Base-by-base conservation (phyloP, 1,140 invertebrate species). In the Tetragnatha versicolor region DNA sequence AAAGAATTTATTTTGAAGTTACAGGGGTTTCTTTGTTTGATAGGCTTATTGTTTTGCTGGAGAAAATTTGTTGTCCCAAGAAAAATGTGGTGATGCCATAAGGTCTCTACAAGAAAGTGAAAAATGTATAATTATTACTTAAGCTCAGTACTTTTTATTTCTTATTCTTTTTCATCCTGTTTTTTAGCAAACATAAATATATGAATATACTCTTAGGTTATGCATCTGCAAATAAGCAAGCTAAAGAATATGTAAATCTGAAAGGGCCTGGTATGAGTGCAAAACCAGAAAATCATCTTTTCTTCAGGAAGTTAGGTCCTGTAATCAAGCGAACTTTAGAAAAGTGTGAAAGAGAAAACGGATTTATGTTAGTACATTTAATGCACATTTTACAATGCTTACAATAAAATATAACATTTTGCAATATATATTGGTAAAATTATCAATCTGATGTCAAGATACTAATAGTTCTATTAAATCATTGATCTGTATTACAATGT, bases 321-420 rank as follows among this genome's bases (percentile, higher is more conserved):
- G 83, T 90, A 61, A 86, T 92, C 5, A 88, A 88, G 79, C 84
- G 90, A 53, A 91, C 89, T 10, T 84, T 92, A 55, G 90, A 92
- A 73, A 93, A 93, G 83, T 92, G 91, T 85, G 89, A 91, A 81
- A 84, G 91, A 80, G 92, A 92, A 85, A 92, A 92, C 87, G 89
- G 90, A 80, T 88, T 93, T 61, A 92, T 93, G 90, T 91, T 86
- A 86, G 87, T 85, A n/a, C n/a, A n/a, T n/a, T n/a, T n/a, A n/a
- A n/a, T n/a, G n/a, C n/a, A n/a, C n/a, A n/a, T n/a, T n/a, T n/a
- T n/a, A n/a, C n/a, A n/a, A n/a, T n/a, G n/a, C n/a, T n/a, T n/a
- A n/a, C n/a, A n/a, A n/a, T n/a, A n/a, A n/a, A n/a, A n/a, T n/a
- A n/a, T n/a, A n/a, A n/a, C n/a, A n/a, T n/a, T n/a, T n/a, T n/a